Percentiles rank a stretch among this genome's conserved stretches.
Conservation (phyloP, 2,797 vertebrate species). For the Selene dorsalis region DNA sequence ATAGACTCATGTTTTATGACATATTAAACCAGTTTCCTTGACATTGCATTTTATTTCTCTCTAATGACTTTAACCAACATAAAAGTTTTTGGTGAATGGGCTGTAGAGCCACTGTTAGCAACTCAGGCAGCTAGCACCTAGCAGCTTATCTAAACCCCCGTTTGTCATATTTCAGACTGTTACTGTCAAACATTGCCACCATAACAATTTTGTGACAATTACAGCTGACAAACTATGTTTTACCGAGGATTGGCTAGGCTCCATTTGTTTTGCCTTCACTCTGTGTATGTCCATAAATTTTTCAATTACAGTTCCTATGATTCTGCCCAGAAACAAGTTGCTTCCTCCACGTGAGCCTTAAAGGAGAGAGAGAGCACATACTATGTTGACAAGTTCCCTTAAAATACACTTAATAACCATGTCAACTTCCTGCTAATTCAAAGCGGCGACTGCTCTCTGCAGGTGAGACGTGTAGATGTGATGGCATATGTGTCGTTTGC, state of each 20-base stretch:
- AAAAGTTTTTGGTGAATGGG: neutral
- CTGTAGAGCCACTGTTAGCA: neutral
- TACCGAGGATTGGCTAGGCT: no score
- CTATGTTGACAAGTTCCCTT: neutral
- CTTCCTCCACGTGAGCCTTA: neutral
- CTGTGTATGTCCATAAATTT: neutral
- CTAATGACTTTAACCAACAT: neutral
- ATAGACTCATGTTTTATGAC: neutral
- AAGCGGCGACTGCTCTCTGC: slow-evolving; percentile 10
- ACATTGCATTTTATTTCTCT: neutral
- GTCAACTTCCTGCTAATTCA: neutral
- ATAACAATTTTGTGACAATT: neutral
- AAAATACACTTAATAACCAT: neutral
- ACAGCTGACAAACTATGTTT: neutral
- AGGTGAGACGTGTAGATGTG: slow-evolving; percentile 19
- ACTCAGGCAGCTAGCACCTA: neutral
- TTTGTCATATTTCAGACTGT: neutral
- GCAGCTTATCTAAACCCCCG: neutral
- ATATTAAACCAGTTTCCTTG: neutral
- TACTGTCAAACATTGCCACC: neutral
- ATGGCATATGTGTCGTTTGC: slow-evolving; percentile 30
- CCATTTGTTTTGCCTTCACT: neutral
- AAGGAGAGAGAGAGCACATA: neutral
- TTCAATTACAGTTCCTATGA: neutral
- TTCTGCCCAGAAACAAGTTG: neutral